Evolutionary conservation across 2,113 vertebrate species (phyloP), one percentile per base, ranked within the genome.

Genomic region (Poeciliopsis turrubarensis): DNA sequence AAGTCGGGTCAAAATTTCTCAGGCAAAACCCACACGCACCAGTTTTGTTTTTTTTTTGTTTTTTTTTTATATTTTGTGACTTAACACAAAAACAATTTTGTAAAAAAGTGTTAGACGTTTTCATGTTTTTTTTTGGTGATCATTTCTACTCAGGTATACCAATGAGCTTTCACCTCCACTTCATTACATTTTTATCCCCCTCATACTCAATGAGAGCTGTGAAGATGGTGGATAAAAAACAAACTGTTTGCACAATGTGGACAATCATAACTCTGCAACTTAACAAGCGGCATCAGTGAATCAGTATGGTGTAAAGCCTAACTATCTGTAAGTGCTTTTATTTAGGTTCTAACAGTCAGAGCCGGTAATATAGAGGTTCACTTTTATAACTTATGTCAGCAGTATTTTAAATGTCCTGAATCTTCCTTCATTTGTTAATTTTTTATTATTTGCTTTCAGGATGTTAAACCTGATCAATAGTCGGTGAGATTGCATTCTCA

Each of bases 91-190:
- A 54, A 54, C 25, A 1, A 54, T 25, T 54, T 25, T 54, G 51
- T 25, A 54, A 22, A 54, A 44, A 72, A 51, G 32, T 29, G 65
- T 47, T 22, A 68, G 60, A 82, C 71, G 78, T 78, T 71, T 78
- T 68, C 27, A 12, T 44, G 75, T 41, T 72, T 83, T 37, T 32
- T 32, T 11, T 37, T 37, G 10, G 10, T 73, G 31, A 62, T 62
- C n/a, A 5, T 57, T 68, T 61, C 71, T 65, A 75, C 83, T 91
- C 89, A 90, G 89, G 89, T 86, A 84, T 84, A 78, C 62, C 82
- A 41, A 81, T 51, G 68, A 85, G 61, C 75, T n/a, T n/a, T 30
- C 57, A 75, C 37, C 57, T 25, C 13, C 51, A 31, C 17, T 44
- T 75, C 19, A 22, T 19, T 44, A 17, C 8, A 32, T 39, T 60